phyloP scores from a whole-genome alignment of 2,888 invertebrate genomes.

The Hemistola chrysoprasaria region DNA sequence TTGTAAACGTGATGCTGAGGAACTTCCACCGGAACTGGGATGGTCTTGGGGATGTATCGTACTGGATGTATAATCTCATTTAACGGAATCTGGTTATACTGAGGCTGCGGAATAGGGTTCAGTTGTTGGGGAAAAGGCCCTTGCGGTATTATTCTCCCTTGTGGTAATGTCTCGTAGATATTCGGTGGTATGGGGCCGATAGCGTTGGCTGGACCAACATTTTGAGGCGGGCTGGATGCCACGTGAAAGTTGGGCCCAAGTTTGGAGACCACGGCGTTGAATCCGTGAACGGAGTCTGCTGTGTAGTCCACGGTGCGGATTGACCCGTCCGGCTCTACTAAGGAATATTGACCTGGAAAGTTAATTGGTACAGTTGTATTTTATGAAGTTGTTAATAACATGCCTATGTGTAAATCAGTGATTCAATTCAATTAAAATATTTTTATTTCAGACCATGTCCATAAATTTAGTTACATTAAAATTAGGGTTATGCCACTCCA shows the following conservation, averaged over 20 bases:
- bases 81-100: not conserved
- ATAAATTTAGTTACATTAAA: too few relatives aligned
- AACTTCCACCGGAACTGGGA: slow-evolving; percentile 64
- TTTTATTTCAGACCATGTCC: too few relatives aligned
- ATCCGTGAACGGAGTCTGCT: slow-evolving; percentile 81
- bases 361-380: not conserved
- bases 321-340: slow-evolving; percentile 79
- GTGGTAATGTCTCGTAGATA: too few relatives aligned
- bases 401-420: too few relatives aligned
- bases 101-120: not conserved
- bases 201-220: too few relatives aligned
- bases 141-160: too few relatives aligned
- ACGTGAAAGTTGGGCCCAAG: slow-evolving; percentile 74
- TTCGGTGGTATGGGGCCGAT: too few relatives aligned
- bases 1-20: slow-evolving; percentile 45
- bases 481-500: too few relatives aligned
- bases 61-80: slow-evolving; percentile 25
- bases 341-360: slow-evolving; percentile 74
- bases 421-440: too few relatives aligned
- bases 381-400: too few relatives aligned
- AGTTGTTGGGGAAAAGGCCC: not conserved
- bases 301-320: slow-evolving; percentile 81
- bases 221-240: slow-evolving; percentile 28
- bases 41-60: slow-evolving; percentile 51
- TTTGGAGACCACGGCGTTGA: slow-evolving; percentile 81